These are phyloP conservation scores for Leucosticte australis DNA, from an alignment of 2,113 vertebrate species.

Conservation along the genomic window DNA sequence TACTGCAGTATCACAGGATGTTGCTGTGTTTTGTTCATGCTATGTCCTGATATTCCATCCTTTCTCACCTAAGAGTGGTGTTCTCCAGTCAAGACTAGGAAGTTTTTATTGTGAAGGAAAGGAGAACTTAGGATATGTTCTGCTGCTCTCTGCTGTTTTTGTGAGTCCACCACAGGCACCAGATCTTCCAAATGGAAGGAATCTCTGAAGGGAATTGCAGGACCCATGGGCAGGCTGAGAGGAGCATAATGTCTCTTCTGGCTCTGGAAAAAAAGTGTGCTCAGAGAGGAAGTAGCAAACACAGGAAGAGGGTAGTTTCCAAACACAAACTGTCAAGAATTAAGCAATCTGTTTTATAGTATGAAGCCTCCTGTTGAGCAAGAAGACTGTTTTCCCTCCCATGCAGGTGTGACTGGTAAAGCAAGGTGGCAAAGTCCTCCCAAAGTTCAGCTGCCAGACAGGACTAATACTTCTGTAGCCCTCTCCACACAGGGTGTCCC, in stretches of 20 bases:
- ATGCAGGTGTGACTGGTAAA: background rate
- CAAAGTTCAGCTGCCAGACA: background rate
- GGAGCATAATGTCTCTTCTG: background rate
- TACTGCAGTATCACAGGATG: background rate
- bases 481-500: background rate
- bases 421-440: background rate
- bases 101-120: background rate
- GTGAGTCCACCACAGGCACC: background rate
- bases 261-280: background rate
- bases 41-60: background rate
- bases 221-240: background rate
- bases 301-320: background rate
- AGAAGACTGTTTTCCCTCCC: background rate
- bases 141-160: background rate
- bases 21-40: background rate
- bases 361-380: slow-evolving; percentile 23
- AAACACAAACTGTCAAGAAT: background rate
- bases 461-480: background rate
- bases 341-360: slow-evolving; percentile 20
- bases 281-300: slow-evolving; percentile 24
- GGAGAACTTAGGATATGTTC: background rate
- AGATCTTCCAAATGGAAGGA: background rate
- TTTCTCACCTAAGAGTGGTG: background rate
- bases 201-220: background rate
- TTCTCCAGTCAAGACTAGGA: background rate